Base-by-base conservation (phyloP, 2,797 vertebrate species). In the Periparus ater region DNA sequence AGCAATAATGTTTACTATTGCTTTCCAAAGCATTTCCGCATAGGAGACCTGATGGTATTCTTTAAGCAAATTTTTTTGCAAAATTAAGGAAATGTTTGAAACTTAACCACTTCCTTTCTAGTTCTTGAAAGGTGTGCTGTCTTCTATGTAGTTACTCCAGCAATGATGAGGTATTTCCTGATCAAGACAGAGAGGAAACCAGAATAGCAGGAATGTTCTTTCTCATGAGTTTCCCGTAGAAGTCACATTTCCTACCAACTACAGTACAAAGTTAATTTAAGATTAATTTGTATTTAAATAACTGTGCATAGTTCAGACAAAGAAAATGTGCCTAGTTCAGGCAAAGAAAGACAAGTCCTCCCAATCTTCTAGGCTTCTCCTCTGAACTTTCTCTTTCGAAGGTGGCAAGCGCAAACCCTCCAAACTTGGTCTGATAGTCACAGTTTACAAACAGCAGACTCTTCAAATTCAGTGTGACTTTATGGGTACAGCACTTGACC, bases 1-100 rank as follows among this genome's bases (percentile, higher is more conserved):
- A 23, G 1, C 7, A 55, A 58, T 47, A 38, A 55, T 1, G 0
- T 55, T 67, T 44, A 51, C 3, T 29, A 17, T 57, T 60, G 26
- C 3, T 65, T 72, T 85, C 9, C 25, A 36, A 45, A 50, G 2
- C 4, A 63, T n/a, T 74, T 94, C 58, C 55, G 4, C 18, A 17
- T n/a, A n/a, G n/a, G 67, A 55, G 12, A 25, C 12, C 42, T 50
- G 29, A 51, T 60, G 22, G 2, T 26, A 81, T 47, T 32, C 30
- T 66, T 79, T 10, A 63, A 23, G 14, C 3, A 68, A 61, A 20
- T 6, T 34, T 74, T 74, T 78, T 65, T 68, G 15, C 48, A 51
- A 78, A 75, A 65, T 62, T 75, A 42, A 76, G 34, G 17, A 75
- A 42, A 38, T 47, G 57, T 9, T 60, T 48, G 42, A 57, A 53